Base-by-base conservation (phyloP, 2,888 invertebrate genomes). In the Patella caerulea region DNA sequence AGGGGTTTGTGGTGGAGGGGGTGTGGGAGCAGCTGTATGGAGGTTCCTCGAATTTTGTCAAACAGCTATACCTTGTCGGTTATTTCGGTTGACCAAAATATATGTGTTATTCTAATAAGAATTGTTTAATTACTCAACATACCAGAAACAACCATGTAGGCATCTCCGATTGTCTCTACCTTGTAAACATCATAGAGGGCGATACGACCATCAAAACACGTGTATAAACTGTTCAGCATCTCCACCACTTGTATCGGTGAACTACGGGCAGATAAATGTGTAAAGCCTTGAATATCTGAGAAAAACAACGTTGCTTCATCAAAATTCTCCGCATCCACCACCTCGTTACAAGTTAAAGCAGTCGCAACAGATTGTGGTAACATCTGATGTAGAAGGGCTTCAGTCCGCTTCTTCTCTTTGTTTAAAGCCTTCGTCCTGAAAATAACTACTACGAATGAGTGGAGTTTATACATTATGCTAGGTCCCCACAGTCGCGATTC, bases 331-430 rank as follows among this genome's bases (percentile, higher is more conserved):
- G 88, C 87, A 11, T 75, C 79, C 3, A 88, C 86, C 45, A 82
- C 82, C 53, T 85, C 85, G 55, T 86, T 86, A 78, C 81, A 78
- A 77, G 88, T 88, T 71, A 89, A 80, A 79, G 86, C 85, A 52
- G 88, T 86, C 0, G 89, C 90, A 15, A 90, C 88, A 3, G 86
- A 85, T 77, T 87, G 87, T 9, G 90, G 90, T 76, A 90, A 76
- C 89, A 90, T 89, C 83, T 89, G 89, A 72, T 89, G 88, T 17
- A 89, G 79, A 17, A 89, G 79, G 0, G 82, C 81, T 71, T 88
- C 87, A 1, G 90, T 87, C 53, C 87, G 82, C 79, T 86, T 88
- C 82, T 88, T 87, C 79, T 90, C 89, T 73, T 85, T 85, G 59
- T 86, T 83, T 69, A 90, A 74, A 3, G 85, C 86, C 73, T 86